Conservation (phyloP, 2,888 invertebrate genomes). For the Lucinisca nassula region DNA sequence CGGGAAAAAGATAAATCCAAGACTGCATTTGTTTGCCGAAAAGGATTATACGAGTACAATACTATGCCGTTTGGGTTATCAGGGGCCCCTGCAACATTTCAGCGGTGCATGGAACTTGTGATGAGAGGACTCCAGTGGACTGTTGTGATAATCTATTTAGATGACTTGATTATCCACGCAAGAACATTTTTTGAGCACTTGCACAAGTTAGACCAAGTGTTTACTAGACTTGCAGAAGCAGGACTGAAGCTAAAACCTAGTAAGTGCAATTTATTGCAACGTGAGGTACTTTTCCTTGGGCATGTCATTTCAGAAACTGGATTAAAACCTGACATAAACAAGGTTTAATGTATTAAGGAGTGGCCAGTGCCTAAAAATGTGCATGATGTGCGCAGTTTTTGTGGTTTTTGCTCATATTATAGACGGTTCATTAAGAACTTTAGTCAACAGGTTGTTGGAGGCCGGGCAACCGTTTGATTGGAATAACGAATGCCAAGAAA, state of each 20-base stretch:
- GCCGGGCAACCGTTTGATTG: constrained; percentile 49
- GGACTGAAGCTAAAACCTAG: constrained; percentile 35
- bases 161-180: constrained; percentile 11
- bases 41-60: constrained; percentile 5
- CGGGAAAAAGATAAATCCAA: constrained; percentile 21
- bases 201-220: constrained; percentile 25
- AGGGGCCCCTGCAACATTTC: constrained; percentile 13
- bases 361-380: neutral
- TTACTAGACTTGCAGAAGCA: constrained; percentile 11
- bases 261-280: constrained; percentile 19
- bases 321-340: neutral
- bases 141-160: constrained; percentile 6
- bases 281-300: constrained; percentile 21
- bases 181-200: constrained; percentile 27
- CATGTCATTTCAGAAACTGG: neutral
- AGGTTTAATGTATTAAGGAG: neutral
- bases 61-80: constrained; percentile 21
- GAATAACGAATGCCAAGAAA: constrained; percentile 42
- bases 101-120: constrained; percentile 10
- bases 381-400: constrained; percentile 29
- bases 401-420: constrained; percentile 52
- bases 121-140: neutral
- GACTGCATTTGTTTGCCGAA: constrained; percentile 22
- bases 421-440: constrained; percentile 35
- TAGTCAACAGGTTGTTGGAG: constrained; percentile 34